These are phyloP conservation scores for Prietella phreatophila DNA, from an alignment of 2,113 vertebrate genomes.

Conservation along the genomic window DNA sequence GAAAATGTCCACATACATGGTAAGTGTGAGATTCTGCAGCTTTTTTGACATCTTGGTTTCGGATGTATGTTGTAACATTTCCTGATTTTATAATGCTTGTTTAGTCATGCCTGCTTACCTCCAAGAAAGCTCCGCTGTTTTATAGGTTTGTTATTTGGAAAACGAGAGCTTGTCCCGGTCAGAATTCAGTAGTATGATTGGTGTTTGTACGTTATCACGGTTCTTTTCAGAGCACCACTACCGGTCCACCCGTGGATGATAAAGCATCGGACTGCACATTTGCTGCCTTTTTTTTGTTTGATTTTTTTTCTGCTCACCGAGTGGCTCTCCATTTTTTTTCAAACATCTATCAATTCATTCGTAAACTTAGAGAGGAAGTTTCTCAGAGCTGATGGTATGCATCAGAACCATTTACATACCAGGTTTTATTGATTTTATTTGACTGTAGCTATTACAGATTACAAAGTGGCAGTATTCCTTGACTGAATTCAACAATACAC, in stretches of 20 bases:
- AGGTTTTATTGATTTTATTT: not conserved
- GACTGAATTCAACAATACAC: not conserved
- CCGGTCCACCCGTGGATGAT: not conserved
- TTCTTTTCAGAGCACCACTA: not conserved
- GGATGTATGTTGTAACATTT: not conserved
- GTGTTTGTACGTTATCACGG: not conserved
- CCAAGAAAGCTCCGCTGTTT: not conserved
- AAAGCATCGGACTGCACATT: not conserved
- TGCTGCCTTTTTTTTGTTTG: not conserved
- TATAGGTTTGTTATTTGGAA: not conserved
- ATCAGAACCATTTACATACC: not conserved
- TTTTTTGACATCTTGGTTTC: not conserved
- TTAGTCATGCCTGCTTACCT: not conserved
- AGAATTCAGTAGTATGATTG: not conserved
- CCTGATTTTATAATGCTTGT: not conserved
- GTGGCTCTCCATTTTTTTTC: not conserved
- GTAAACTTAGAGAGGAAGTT: not conserved
- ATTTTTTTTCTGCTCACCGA: not conserved
- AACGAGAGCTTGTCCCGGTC: not conserved
- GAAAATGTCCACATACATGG: not conserved
- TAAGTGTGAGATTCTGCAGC: not conserved
- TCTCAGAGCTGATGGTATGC: not conserved
- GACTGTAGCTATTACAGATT: not conserved
- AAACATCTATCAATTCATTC: not conserved
- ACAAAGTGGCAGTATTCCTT: not conserved